phyloP scores from a whole-genome alignment of 2,888 invertebrate genomes.

The Ophion ventricosus region DNA sequence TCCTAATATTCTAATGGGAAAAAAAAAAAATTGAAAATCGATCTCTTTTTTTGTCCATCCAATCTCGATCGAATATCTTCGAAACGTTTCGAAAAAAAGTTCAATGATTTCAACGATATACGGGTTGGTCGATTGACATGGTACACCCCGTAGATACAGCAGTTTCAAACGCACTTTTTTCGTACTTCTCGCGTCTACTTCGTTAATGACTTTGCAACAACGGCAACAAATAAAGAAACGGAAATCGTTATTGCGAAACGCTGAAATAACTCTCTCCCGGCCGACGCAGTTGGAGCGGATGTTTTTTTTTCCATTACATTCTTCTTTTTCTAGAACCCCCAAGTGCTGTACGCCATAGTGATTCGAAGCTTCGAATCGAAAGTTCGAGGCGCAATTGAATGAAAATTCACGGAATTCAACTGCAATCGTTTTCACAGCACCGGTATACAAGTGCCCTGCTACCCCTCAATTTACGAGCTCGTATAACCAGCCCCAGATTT shows the following conservation, averaged over 20 bases:
- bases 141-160: background rate
- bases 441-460: background rate
- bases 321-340: background rate
- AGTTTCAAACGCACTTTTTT: background rate
- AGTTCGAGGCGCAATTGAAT: background rate
- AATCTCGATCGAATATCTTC: no score
- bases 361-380: background rate
- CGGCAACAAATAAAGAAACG: conserved; percentile 3
- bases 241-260: background rate
- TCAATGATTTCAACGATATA: background rate
- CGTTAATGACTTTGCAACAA: conserved; percentile 45
- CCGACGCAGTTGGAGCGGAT: background rate
- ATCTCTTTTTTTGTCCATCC: no score
- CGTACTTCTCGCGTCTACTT: conserved; percentile 38
- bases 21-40: no score
- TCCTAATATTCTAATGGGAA: no score
- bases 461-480: background rate
- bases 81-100: no score
- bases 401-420: conserved; percentile 20
- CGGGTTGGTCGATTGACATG: no score
- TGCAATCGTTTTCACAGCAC: background rate
- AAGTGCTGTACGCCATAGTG: background rate
- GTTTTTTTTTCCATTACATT: conserved; percentile 8
- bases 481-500: background rate
- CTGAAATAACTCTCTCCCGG: background rate